These are phyloP conservation scores for Aplidium turbinatum DNA, from an alignment of 23 tunicate genomes.

Conservation along the genomic window DNA sequence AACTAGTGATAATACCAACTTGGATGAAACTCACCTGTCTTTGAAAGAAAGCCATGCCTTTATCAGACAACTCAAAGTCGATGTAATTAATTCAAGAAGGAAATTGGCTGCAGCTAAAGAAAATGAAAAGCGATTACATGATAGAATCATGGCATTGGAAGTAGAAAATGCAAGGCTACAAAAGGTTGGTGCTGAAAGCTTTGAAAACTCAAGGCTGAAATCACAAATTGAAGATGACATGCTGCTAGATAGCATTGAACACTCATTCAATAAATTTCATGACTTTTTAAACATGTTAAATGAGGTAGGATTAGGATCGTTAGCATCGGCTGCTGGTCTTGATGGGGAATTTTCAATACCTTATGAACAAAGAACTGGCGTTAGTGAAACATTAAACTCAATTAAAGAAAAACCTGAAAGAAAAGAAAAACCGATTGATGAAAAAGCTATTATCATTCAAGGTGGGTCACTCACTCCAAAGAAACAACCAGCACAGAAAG, in stretches of 20 bases:
- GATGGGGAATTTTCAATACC: slow-evolving; percentile 23
- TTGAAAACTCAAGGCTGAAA: slow-evolving; percentile 41
- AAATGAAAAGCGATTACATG: slow-evolving; percentile 46
- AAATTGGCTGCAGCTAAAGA: slow-evolving; percentile 36
- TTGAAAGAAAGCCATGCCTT: slow-evolving; percentile 2
- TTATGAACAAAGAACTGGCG: background rate
- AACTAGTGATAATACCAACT: background rate
- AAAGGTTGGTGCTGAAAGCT: slow-evolving; percentile 41
- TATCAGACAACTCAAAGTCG: slow-evolving; percentile 35
- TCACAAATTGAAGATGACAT: slow-evolving; percentile 72
- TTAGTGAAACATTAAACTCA: background rate
- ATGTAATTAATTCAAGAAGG: slow-evolving; percentile 40
- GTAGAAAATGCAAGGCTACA: slow-evolving; percentile 67
- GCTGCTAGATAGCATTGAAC: slow-evolving; percentile 81
- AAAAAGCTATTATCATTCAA: background rate
- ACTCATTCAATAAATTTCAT: slow-evolving; percentile 90
- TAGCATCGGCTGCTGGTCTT: slow-evolving; percentile 58
- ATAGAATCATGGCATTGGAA: slow-evolving; percentile 43
- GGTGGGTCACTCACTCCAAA: background rate
- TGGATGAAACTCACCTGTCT: slow-evolving; percentile 2
- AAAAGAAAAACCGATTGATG: background rate
- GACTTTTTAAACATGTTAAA: slow-evolving; percentile 64
- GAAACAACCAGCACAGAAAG: background rate
- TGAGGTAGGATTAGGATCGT: slow-evolving; percentile 63
- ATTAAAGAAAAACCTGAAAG: background rate